Conservation (phyloP, 2,888 invertebrate genomes). For the Lycaena phlaeas region DNA sequence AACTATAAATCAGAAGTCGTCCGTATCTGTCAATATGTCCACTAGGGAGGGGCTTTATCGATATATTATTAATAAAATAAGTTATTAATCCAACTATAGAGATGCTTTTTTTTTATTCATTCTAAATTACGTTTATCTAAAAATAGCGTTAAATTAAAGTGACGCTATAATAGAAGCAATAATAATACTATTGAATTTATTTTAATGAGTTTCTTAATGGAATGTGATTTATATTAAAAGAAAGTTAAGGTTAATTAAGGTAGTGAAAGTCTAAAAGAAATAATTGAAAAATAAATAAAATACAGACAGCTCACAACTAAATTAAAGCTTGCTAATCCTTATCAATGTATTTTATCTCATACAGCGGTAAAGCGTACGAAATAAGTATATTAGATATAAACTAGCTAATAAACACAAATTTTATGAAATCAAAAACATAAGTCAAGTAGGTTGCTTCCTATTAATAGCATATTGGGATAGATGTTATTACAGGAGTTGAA, state of each 20-base stretch:
- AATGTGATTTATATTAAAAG: background rate
- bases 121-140: background rate
- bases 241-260: background rate
- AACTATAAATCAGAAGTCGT: conserved; percentile 26
- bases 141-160: background rate
- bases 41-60: conserved; percentile 25
- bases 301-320: too few relatives aligned
- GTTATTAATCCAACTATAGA: conserved; percentile 11
- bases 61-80: conserved; percentile 12
- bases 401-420: too few relatives aligned
- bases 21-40: conserved; percentile 21
- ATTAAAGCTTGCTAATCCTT: too few relatives aligned
- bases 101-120: conserved; percentile 8
- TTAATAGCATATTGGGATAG: too few relatives aligned
- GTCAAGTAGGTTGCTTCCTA: too few relatives aligned
- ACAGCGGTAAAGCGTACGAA: too few relatives aligned
- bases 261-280: conserved; percentile 1
- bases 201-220: background rate
- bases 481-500: too few relatives aligned
- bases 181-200: background rate
- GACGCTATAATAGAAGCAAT: background rate
- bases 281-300: conserved; percentile 4
- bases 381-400: too few relatives aligned
- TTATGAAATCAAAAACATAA: too few relatives aligned
- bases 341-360: too few relatives aligned